phyloP scores from a whole-genome alignment of 2,888 invertebrate genomes.

The Silvanus unidentatus region DNA sequence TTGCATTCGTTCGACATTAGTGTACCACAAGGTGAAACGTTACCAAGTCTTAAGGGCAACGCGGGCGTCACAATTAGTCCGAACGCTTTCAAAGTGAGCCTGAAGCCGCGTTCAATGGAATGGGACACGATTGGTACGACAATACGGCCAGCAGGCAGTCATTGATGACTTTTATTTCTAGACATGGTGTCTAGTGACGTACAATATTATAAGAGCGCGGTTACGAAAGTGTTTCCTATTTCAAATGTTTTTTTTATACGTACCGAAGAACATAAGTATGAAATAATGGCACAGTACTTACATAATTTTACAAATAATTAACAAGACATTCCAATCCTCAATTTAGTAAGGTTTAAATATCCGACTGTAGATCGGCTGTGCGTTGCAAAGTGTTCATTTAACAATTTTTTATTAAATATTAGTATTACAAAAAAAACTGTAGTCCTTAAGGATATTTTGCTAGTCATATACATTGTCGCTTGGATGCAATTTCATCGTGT shows the following conservation, averaged over 20 bases:
- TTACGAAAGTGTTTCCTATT: slow-evolving; percentile 22
- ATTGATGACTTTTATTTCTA: slow-evolving; percentile 25
- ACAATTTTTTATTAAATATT: slow-evolving; percentile 16
- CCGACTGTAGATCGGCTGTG: slow-evolving; percentile 43
- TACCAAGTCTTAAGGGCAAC: slow-evolving; percentile 75
- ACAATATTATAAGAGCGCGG: slow-evolving; percentile 23
- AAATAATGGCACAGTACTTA: slow-evolving; percentile 20
- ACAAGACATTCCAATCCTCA: too few relatives aligned
- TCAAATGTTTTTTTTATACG: slow-evolving; percentile 2
- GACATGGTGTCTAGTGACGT: background rate
- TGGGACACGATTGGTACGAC: slow-evolving; percentile 39
- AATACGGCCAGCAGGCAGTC: slow-evolving; percentile 49
- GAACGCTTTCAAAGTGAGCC: slow-evolving; percentile 67
- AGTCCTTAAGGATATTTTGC: slow-evolving; percentile 5
- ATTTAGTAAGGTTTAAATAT: slow-evolving; percentile 29
- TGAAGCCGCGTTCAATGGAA: slow-evolving; percentile 53
- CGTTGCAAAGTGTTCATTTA: slow-evolving; percentile 42
- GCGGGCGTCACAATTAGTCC: slow-evolving; percentile 83
- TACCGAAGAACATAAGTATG: too few relatives aligned
- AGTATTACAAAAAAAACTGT: background rate
- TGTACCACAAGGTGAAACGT: slow-evolving; percentile 62
- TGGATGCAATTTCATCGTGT: background rate
- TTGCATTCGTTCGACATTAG: slow-evolving; percentile 75
- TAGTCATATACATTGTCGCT: slow-evolving; percentile 11
- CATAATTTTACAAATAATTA: slow-evolving; percentile 1